Percentiles rank a stretch among this genome's conserved stretches.
phyloP scores from a whole-genome alignment of 53 echinoderm and acorn worm species.

The Mesocentrotus franciscanus region DNA sequence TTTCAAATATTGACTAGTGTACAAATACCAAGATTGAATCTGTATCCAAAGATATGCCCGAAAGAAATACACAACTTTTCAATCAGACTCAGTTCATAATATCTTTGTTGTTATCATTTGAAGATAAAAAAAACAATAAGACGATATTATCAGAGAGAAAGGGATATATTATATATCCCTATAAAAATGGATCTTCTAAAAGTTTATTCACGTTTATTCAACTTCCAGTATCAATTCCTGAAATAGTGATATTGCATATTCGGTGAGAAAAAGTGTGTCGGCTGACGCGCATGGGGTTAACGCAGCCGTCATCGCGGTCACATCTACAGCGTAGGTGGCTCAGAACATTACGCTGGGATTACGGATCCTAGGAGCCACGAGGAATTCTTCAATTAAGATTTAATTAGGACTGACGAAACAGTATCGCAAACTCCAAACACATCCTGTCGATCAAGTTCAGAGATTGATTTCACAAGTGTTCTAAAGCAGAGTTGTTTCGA shows the following conservation, averaged over 20 bases:
- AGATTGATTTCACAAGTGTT: constrained; percentile 16
- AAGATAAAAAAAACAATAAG: not conserved
- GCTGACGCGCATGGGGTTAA: not conserved
- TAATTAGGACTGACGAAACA: constrained; percentile 46
- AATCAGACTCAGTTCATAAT: not conserved
- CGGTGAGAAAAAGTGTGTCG: not conserved
- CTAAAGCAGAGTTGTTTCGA: not conserved
- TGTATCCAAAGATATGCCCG: not conserved
- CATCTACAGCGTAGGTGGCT: not conserved
- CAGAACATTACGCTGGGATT: constrained; percentile 33
- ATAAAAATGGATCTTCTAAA: not conserved
- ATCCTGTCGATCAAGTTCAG: constrained; percentile 31
- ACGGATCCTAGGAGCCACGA: not conserved
- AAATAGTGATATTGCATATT: constrained; percentile 36
- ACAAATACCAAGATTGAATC: not conserved
- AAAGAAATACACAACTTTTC: not conserved
- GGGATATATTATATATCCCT: not conserved
- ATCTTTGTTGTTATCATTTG: not conserved
- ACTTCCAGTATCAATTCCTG: not conserved
- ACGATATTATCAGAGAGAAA: not conserved
- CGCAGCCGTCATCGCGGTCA: not conserved
- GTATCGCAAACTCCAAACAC: constrained; percentile 11
- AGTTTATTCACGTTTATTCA: not conserved
- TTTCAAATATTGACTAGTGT: not conserved
- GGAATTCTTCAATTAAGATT: constrained; percentile 63